Evolutionary conservation across 2,888 invertebrate genomes (phyloP), one percentile per base, ranked within the genome.

Genomic region (Netelia fuscicornis): DNA sequence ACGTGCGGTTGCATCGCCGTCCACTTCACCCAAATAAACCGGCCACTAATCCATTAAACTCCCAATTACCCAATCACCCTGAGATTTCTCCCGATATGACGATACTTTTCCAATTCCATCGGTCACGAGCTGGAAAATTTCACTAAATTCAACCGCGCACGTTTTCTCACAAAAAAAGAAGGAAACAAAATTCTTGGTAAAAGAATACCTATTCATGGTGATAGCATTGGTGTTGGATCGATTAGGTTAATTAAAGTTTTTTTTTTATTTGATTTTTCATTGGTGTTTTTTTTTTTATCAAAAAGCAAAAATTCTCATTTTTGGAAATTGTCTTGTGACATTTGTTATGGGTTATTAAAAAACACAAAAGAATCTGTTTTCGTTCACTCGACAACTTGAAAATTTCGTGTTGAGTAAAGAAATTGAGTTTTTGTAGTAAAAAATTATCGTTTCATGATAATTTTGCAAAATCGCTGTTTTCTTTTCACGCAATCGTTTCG

Each of bases 41-140:
- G 23, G 30, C 62, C 1, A 25, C 70, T 78, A 30, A 70, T 78
- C 62, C 70, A 67, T 81, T 81, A 67, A 81, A 74, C 67, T 37
- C 11, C 17, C 74, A 60, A 74, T 74, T 81, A 81, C 58, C 74
- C 72, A 81, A 81, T 65, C 54, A 2, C n/a, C n/a, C 42, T 20
- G 20, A 17, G 25, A 30, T 62, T 25, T 11, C 10, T 65, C 54
- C 58, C 58, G 30, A 70, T 30, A 62, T 48, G 48, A 25, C 44
- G 76, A 65, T 65, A 48, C 56, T 11, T n/a, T n/a, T 37, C 9
- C 13, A 20, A 6, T 11, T n/a, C 2, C 10, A 3, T 25, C 25
- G n/a, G 13, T 1, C 25, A 5, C n/a, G 8, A 37, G 52, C 13
- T 60, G 71, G 37, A 42, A 60, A 56, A 44, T 11, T 42, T 70